Percentiles rank a stretch among this genome's conserved stretches.
phyloP scores from a whole-genome alignment of 2,113 vertebrate genomes.

The Psittacus erithacus region DNA sequence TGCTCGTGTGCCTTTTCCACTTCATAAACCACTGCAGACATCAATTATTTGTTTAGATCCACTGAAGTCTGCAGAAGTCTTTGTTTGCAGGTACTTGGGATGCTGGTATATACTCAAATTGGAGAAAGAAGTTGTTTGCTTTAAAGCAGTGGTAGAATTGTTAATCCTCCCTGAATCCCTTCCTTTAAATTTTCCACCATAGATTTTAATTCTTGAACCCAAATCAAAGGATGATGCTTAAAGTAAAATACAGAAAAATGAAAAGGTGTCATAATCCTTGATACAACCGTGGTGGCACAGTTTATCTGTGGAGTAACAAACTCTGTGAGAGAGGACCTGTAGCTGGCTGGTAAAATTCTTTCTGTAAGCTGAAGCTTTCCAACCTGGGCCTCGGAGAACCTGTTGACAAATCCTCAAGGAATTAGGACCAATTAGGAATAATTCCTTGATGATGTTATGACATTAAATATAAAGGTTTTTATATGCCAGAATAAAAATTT shows the following conservation, averaged over 20 bases:
- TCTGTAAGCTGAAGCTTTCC: background rate
- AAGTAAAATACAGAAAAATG: background rate
- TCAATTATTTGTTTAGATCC: background rate
- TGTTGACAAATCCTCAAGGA: background rate
- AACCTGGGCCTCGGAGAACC: background rate
- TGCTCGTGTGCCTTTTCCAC: background rate
- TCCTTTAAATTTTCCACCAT: background rate
- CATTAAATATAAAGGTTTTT: background rate
- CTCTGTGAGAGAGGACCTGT: background rate
- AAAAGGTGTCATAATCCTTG: background rate
- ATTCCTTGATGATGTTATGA: background rate
- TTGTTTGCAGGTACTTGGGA: background rate
- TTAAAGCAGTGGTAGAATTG: background rate
- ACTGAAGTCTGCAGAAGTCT: background rate
- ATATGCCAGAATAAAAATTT: background rate
- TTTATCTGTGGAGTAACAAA: background rate
- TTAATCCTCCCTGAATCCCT: background rate
- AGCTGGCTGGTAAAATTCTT: background rate
- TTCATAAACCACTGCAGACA: background rate
- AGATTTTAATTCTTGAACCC: background rate
- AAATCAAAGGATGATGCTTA: background rate
- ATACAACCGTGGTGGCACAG: fast-evolving
- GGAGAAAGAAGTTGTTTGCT: background rate
- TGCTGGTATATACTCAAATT: background rate
- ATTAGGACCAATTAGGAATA: background rate